phyloP scores from a whole-genome alignment of 2,113 vertebrate genomes.

The Spheniscus mendiculus region DNA sequence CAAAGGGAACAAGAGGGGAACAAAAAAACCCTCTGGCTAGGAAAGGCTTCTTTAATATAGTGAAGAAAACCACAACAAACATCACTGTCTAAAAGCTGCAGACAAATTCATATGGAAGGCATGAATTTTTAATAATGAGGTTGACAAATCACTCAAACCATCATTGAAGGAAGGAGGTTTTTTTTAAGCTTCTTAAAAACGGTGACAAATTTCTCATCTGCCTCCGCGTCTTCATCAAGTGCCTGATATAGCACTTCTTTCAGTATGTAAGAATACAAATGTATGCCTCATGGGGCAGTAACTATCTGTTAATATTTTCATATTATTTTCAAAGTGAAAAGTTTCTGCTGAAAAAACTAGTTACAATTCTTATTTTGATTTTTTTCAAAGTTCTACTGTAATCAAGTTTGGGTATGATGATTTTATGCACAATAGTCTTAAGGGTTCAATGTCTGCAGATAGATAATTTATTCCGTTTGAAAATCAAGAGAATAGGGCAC shows the following conservation, averaged over 20 bases:
- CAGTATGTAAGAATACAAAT: background rate
- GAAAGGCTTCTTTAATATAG: background rate
- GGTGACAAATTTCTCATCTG: background rate
- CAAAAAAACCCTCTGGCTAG: background rate
- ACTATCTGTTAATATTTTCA: background rate
- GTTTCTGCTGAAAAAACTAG: background rate
- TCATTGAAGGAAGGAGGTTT: background rate
- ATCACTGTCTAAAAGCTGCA: background rate
- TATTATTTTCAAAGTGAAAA: background rate
- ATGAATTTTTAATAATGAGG: constrained; percentile 29
- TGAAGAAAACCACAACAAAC: background rate
- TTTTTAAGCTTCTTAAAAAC: background rate
- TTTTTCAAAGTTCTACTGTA: background rate
- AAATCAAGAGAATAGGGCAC: background rate
- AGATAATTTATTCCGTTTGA: background rate
- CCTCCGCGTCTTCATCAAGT: background rate
- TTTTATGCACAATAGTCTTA: background rate
- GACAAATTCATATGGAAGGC: background rate
- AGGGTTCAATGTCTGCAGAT: background rate
- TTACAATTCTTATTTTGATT: background rate
- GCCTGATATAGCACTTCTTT: background rate
- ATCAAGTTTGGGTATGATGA: background rate
- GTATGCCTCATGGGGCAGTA: background rate
- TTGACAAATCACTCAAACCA: background rate
- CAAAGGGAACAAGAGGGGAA: background rate